Evolutionary conservation across 2,888 invertebrate species (phyloP).

Genomic region (Agriopis leucophaearia): DNA sequence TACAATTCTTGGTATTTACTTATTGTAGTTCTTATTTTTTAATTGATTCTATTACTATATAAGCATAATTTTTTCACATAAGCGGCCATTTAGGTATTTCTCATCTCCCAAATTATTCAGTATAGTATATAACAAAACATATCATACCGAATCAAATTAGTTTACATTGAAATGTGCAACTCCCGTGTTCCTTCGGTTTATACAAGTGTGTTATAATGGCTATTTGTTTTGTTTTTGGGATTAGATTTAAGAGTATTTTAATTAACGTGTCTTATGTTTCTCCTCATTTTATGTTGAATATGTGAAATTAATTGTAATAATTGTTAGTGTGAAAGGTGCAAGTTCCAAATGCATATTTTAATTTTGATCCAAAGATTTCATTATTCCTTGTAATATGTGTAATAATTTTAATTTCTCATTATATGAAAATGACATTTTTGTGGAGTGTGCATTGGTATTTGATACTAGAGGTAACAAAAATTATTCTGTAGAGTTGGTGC

Average conservation of each 20-base stretch:
- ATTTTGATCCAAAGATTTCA: conserved; percentile 85
- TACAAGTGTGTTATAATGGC: conserved; percentile 74
- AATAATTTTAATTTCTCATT: conserved; percentile 62
- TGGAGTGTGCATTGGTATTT: conserved; percentile 84
- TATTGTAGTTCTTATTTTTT: conserved; percentile 85
- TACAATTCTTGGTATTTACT: conserved; percentile 87
- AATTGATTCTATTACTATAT: conserved; percentile 84
- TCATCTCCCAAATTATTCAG: conserved; percentile 81
- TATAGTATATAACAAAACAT: conserved; percentile 79
- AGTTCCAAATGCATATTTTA: conserved; percentile 81
- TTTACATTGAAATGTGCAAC: conserved; percentile 70
- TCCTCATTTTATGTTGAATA: conserved; percentile 78
- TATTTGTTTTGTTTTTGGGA: conserved; percentile 76
- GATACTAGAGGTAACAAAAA: conserved; percentile 78
- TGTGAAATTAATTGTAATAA: conserved; percentile 77
- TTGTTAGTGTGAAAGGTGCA: conserved; percentile 79
- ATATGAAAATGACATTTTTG: conserved; percentile 79
- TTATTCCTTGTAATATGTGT: conserved; percentile 68
- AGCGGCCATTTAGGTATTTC: conserved; percentile 79
- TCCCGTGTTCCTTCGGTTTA: conserved; percentile 69
- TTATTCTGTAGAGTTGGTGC: conserved; percentile 84
- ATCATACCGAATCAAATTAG: conserved; percentile 80
- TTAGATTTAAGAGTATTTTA: conserved; percentile 82
- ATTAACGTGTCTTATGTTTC: conserved; percentile 73
- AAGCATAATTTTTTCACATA: conserved; percentile 82